Base-by-base conservation (phyloP, 35 echinoderm and acorn worm genomes). In the Heliocidaris erythrogramma region DNA sequence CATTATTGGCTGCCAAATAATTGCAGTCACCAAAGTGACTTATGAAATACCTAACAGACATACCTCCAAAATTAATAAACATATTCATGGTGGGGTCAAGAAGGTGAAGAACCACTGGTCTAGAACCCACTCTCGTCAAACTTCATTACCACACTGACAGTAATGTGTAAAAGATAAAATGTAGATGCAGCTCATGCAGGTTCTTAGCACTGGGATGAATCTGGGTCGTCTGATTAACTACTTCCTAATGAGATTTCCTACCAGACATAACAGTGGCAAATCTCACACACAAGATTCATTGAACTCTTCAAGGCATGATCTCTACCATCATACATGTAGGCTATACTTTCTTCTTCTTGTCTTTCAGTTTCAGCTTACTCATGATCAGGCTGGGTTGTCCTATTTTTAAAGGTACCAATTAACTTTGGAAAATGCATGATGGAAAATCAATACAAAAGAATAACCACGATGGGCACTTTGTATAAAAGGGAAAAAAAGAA, bases 161-260 rank as follows among this genome's bases (percentile, higher is more conserved):
- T 5, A n/a, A n/a, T 6, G 5, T 78, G 65, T 27, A 18, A 78
- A 78, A 78, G 2, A 27, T n/a, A 5, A 0, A 5, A 78, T 24
- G 4, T 78, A 24, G 65, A 78, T 78, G 65, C 65, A 78, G 65
- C 65, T n/a, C 24, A 1, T 78, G 65, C 2, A 24, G 7, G 0
- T 78, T 78, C 27, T 78, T 7, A 78, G 65, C 65, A 9, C 65
- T 7, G 65, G 5, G 18, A 78, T 78, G 18, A 7, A 78, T 78
- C 65, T 78, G 65, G 65, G 65, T 78, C 65, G 18, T 78, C 18
- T 78, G 65, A 78, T 78, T 78, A 78, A 78, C 65, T 78, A 78
- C 65, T 78, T 78, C 65, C 65, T 78, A 78, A 78, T 78, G 21
- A 78, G 65, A 78, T 78, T 78, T 78, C 65, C 65, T 78, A 78